A percentile compares a stretch with the other conserved stretches of the same genome.
Evolutionary conservation across 2,888 invertebrate species (phyloP).

Genomic region (Carterocephalus palaemon): DNA sequence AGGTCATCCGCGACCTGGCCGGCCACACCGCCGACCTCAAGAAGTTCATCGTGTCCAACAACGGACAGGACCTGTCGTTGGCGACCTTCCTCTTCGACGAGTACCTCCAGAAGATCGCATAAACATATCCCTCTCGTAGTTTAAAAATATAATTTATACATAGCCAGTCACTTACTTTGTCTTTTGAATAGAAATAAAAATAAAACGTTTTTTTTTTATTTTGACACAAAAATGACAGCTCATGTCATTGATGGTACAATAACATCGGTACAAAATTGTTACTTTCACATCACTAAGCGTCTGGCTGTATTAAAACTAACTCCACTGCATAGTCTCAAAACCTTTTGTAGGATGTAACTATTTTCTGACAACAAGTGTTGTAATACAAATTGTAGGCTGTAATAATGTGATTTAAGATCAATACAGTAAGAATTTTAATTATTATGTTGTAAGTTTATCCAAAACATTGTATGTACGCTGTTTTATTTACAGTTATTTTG

Average conservation of each 20-base stretch:
- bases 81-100: constrained; percentile 88
- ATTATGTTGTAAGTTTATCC: constrained; percentile 7
- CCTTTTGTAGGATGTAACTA: constrained; percentile 35
- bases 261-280: too few species aligned
- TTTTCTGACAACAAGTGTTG: constrained; percentile 32
- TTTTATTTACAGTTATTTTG: constrained; percentile 40
- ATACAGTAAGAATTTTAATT: constrained; percentile 26
- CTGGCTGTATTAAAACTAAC: not conserved
- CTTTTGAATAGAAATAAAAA: not conserved
- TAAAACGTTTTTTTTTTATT: not conserved
- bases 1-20: constrained; percentile 83
- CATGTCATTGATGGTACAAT: not conserved
- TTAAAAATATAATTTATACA: not conserved
- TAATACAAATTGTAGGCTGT: constrained; percentile 47
- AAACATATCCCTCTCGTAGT: constrained; percentile 36
- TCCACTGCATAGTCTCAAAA: constrained; percentile 25
- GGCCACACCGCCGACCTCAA: constrained; percentile 87
- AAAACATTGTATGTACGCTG: constrained; percentile 17
- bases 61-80: constrained; percentile 79
- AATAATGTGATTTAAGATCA: constrained; percentile 29
- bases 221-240: not conserved
- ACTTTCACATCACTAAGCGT: not conserved
- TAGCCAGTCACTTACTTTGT: not conserved
- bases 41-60: constrained; percentile 77
- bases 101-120: constrained; percentile 66